Percentiles rank a stretch among this genome's conserved stretches.
These are phyloP conservation scores for Peribatodes rhomboidaria DNA, from an alignment of 2,888 invertebrate genomes.

Conservation along the genomic window DNA sequence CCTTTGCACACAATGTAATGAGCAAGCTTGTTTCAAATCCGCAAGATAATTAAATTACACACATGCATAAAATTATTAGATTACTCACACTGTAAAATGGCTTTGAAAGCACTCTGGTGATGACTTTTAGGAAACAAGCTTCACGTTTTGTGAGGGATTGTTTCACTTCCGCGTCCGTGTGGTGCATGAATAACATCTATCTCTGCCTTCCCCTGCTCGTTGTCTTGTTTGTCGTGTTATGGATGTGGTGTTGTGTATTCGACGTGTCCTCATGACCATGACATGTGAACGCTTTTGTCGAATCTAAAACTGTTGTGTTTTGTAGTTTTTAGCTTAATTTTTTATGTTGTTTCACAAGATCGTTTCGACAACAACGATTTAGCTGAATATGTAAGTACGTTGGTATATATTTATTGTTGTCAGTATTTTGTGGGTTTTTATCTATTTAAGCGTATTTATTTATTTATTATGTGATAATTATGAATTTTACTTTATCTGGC, in stretches of 20 bases:
- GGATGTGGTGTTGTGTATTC: slow-evolving; percentile 81
- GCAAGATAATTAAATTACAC: slow-evolving; percentile 21
- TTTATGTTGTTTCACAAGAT: slow-evolving; percentile 30
- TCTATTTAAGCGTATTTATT: slow-evolving; percentile 10
- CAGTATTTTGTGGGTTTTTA: slow-evolving; percentile 3
- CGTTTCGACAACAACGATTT: slow-evolving; percentile 72
- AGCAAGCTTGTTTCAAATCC: slow-evolving; percentile 54
- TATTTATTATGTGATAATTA: not conserved
- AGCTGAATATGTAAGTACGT: slow-evolving; percentile 65
- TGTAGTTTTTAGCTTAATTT: slow-evolving; percentile 32
- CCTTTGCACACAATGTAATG: slow-evolving; percentile 45
- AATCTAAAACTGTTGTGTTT: slow-evolving; percentile 55
- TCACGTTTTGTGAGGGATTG: slow-evolving; percentile 43
- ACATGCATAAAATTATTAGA: slow-evolving; percentile 17
- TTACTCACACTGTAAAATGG: slow-evolving; percentile 17
- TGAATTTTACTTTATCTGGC: slow-evolving; percentile 4
- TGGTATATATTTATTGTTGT: slow-evolving; percentile 40
- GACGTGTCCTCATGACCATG: slow-evolving; percentile 60
- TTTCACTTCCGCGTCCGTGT: slow-evolving; percentile 53
- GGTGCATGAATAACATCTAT: slow-evolving; percentile 87
- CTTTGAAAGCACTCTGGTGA: slow-evolving; percentile 26
- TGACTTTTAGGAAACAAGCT: slow-evolving; percentile 55
- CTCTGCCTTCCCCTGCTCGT: slow-evolving; percentile 61
- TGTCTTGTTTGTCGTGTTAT: slow-evolving; percentile 66
- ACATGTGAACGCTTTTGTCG: slow-evolving; percentile 76